Base-by-base conservation (phyloP, 37 sponge, comb jelly and placozoan species). In the Ianthella basta region DNA sequence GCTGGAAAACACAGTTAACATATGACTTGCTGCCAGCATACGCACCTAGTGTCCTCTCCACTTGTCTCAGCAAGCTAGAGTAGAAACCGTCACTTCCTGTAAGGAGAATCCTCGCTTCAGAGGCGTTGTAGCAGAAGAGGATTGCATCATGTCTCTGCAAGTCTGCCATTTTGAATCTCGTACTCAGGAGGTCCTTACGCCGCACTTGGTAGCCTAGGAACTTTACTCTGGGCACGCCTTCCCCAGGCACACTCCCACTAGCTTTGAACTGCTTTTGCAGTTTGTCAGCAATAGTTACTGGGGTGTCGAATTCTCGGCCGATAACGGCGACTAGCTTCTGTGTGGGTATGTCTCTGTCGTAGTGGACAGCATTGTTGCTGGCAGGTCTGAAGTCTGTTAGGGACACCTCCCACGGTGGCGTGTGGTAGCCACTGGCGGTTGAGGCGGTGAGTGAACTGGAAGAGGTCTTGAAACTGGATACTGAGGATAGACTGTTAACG, bases 71-170 rank as follows among this genome's bases (percentile, higher is more conserved):
- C 25, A 96, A 72, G 41, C 84, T 82, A 20, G 92, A 84, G 82
- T 96, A 96, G 84, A 87, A 96, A 0, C 97, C 97, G 65, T 94
- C 97, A 24, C 19, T 32, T 0, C 95, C 91, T 14, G 97, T 97
- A 37, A 97, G 80, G 44, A 97, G 77, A 15, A 97, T 90, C 72
- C 97, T 79, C 38, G 97, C 95, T 85, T 97, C 97, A 20, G 97
- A 92, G 18, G 97, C 95, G 80, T 97, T 97, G 88, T 97, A 97
- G 55, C 97, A 97, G 83, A 97, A 63, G 37, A 89, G 80, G 55
- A 97, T 72, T 6, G 92, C 77, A 67, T 92, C 93, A 81, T 91
- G 89, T 15, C 88, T 83, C 38, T 41, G 41, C 57, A 91, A 68
- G 34, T 94, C 93, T 59, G 56, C 32, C 25, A 60, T 84, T 20